These are phyloP conservation scores for Epirrita christyi DNA, from an alignment of 2,888 invertebrate species.

Conservation along the genomic window DNA sequence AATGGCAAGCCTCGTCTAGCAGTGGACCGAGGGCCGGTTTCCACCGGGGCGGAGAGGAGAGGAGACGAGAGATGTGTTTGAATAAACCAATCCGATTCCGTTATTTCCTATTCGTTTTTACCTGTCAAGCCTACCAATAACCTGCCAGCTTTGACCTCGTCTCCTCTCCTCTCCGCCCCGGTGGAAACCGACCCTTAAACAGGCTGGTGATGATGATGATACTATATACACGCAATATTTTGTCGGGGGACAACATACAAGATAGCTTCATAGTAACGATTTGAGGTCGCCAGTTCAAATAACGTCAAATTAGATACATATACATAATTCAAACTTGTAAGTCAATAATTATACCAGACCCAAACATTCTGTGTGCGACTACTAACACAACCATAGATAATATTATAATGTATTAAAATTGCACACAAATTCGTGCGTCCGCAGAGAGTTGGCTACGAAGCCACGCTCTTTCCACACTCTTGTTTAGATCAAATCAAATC, in stretches of 20 bases:
- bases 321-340: constrained; percentile 27
- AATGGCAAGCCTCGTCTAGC: no score
- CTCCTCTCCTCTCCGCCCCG: no score
- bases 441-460: constrained; percentile 6
- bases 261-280: neutral
- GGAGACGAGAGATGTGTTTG: no score
- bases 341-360: constrained; percentile 24
- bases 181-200: no score
- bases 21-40: no score
- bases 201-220: neutral
- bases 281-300: constrained; percentile 21
- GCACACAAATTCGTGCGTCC: constrained; percentile 64
- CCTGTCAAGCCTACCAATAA: no score
- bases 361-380: constrained; percentile 52
- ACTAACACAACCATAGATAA: constrained; percentile 70
- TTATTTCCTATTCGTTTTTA: no score
- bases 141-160: no score
- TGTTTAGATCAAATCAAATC: no score
- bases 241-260: neutral
- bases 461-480: constrained; percentile 9
- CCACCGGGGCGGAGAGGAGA: no score
- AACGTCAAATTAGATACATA: constrained; percentile 29
- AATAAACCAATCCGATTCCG: no score
- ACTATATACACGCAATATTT: no score
- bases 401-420: constrained; percentile 62